Conservation (phyloP, 2,888 invertebrate genomes). For the Linnaemya tessellans region DNA sequence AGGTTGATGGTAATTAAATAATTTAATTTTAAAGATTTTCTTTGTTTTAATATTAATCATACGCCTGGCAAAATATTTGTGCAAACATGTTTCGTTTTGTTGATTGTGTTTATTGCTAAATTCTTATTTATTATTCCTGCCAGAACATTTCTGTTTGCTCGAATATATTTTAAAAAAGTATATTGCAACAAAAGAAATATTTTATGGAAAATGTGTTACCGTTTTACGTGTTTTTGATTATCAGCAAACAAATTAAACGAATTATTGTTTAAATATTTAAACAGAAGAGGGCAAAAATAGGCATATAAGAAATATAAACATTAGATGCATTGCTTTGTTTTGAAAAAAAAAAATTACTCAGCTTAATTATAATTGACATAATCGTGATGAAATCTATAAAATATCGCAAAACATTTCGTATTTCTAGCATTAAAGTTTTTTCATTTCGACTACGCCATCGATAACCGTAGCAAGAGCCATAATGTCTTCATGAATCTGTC, state of each 20-base stretch:
- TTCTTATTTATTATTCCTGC: slow-evolving; percentile 48
- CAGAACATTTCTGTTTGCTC: slow-evolving; percentile 47
- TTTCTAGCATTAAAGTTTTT: no score
- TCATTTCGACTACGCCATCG: no score
- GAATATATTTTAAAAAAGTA: slow-evolving; percentile 6
- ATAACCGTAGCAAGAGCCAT: no score
- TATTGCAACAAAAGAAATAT: slow-evolving; percentile 7
- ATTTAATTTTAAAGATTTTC: background rate
- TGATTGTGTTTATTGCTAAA: slow-evolving; percentile 24
- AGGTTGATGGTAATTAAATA: no score
- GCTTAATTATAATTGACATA: no score
- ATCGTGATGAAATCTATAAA: no score
- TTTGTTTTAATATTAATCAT: background rate
- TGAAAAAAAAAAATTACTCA: no score
- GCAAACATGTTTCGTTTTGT: background rate
- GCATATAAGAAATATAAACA: no score
- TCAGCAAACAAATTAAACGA: slow-evolving; percentile 36
- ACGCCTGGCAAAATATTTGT: background rate
- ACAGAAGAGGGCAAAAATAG: background rate
- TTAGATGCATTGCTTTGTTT: no score
- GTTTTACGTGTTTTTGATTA: slow-evolving; percentile 63
- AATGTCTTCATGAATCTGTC: no score
- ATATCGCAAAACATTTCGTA: no score
- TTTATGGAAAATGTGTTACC: slow-evolving; percentile 55
- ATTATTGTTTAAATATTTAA: slow-evolving; percentile 5